Evolutionary conservation across 2,888 invertebrate species (phyloP).

Genomic region (Yponomeuta cagnagella): DNA sequence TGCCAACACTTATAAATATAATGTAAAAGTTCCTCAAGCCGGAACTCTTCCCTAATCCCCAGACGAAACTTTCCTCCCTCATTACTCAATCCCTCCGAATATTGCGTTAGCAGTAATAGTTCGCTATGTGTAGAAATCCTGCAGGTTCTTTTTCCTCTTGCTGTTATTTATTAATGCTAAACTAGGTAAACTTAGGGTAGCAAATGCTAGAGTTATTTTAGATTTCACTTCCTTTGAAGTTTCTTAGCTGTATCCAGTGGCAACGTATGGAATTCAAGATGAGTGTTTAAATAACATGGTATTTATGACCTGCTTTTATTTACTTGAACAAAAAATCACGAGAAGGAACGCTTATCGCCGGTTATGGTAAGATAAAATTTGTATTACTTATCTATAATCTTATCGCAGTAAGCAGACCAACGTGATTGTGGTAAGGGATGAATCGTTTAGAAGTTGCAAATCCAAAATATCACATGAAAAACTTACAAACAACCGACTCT

Average conservation of each 20-base stretch:
- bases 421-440: neutral
- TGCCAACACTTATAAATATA: conserved; percentile 34
- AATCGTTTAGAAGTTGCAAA: neutral
- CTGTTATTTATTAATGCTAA: neutral
- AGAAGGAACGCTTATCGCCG: conserved; percentile 7
- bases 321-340: neutral
- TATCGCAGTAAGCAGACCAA: neutral
- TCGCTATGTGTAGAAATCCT: conserved; percentile 7
- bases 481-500: too few species aligned
- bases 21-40: conserved; percentile 58
- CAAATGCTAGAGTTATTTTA: too few species aligned
- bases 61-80: conserved; percentile 43
- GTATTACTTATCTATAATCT: neutral
- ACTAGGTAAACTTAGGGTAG: neutral
- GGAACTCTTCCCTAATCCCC: conserved; percentile 50
- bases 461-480: neutral
- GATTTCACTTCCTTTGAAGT: too few species aligned
- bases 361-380: conserved; percentile 10
- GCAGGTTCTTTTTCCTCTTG: neutral
- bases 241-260: neutral
- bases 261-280: neutral
- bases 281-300: neutral
- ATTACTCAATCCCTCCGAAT: conserved; percentile 37
- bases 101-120: conserved; percentile 24
- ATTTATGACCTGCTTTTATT: neutral